A percentile compares a stretch with the other conserved stretches of the same genome.
Evolutionary conservation across 2,797 vertebrate genomes (phyloP).

Genomic region (Rhinogobio ventralis): DNA sequence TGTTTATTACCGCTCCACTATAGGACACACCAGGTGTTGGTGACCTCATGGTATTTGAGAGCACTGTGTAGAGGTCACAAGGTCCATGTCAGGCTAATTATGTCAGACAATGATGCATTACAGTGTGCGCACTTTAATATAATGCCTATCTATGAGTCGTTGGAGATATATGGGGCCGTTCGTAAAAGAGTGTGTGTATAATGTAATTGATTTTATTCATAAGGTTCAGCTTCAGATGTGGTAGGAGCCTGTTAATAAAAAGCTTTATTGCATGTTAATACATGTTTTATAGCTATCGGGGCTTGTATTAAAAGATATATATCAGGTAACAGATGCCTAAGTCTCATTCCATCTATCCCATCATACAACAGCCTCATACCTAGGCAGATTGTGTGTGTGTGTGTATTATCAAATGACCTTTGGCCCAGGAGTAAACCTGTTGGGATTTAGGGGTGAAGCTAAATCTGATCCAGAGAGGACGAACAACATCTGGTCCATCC

Average conservation of each 20-base stretch:
- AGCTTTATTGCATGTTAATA: slow-evolving; percentile 22
- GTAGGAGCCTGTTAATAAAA: slow-evolving; percentile 35
- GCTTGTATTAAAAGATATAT: slow-evolving; percentile 11
- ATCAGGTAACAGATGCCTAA: slow-evolving; percentile 1
- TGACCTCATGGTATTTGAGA: slow-evolving; percentile 60
- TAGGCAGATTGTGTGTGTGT: slow-evolving; percentile 34
- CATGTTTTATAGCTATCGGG: not conserved
- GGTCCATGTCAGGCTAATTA: slow-evolving; percentile 65
- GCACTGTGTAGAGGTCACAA: slow-evolving; percentile 62
- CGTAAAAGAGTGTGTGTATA: slow-evolving; percentile 46
- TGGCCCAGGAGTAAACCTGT: slow-evolving; percentile 33
- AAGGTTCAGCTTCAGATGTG: not conserved
- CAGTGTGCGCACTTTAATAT: slow-evolving; percentile 48
- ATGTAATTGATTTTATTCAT: slow-evolving; percentile 53
- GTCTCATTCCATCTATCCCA: not conserved
- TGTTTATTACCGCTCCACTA: not conserved
- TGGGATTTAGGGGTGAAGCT: slow-evolving; percentile 26
- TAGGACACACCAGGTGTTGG: not conserved
- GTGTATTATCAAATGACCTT: slow-evolving; percentile 37
- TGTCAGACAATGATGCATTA: slow-evolving; percentile 74
- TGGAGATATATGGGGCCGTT: slow-evolving; percentile 26
- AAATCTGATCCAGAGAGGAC: slow-evolving; percentile 19
- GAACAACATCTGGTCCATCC: slow-evolving; percentile 47
- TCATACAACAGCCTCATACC: not conserved
- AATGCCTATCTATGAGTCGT: slow-evolving; percentile 57